Percentiles rank a stretch among this genome's conserved stretches.
Conservation (phyloP, 2,888 invertebrate species). For the Heliconius ethilla region DNA sequence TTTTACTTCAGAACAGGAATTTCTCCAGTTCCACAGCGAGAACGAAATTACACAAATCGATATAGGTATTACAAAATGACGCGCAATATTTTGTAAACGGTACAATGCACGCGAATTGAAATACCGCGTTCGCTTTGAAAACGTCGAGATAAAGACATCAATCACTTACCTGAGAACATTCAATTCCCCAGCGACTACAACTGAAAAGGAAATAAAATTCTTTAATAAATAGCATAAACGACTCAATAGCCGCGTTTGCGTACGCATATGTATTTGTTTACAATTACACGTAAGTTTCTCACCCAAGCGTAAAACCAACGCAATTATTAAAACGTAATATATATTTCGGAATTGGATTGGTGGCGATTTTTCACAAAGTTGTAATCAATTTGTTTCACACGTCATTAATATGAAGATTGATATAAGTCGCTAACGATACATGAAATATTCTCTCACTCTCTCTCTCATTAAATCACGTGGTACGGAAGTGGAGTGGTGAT, state of each 20-base stretch:
- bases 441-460: conserved; percentile 66
- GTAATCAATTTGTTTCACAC: conserved; percentile 74
- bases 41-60: conserved; percentile 27
- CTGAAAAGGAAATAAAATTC: conserved; percentile 45
- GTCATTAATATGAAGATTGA: conserved; percentile 78
- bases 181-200: conserved; percentile 60
- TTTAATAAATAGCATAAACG: conserved; percentile 41
- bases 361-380: conserved; percentile 42
- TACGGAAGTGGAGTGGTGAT: conserved; percentile 64
- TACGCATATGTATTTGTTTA: conserved; percentile 24
- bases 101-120: conserved; percentile 57
- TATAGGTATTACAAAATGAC: conserved; percentile 40
- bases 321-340: conserved; percentile 18
- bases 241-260: conserved; percentile 22
- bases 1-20: conserved; percentile 44
- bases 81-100: conserved; percentile 43
- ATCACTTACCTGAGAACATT: conserved; percentile 67
- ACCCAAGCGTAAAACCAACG: conserved; percentile 15
- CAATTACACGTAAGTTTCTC: conserved; percentile 17
- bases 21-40: conserved; percentile 7
- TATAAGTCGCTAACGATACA: conserved; percentile 76
- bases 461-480: conserved; percentile 72
- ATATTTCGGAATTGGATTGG: conserved; percentile 6
- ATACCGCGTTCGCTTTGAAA: conserved; percentile 60
- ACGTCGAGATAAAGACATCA: conserved; percentile 65